Evolutionary conservation across 2,888 invertebrate species (phyloP).

Genomic region (Drosophila villosipedis): DNA sequence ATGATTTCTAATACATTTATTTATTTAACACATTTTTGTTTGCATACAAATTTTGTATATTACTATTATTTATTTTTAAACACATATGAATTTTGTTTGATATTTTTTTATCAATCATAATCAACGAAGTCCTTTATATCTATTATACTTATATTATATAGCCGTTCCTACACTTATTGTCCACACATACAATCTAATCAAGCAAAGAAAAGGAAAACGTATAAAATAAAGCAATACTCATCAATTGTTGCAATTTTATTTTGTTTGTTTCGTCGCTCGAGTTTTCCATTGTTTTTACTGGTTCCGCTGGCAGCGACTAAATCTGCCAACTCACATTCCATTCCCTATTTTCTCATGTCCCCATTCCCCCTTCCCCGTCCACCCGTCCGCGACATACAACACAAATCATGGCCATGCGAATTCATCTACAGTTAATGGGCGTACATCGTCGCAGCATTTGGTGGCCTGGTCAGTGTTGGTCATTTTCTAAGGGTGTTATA

Average conservation of each 20-base stretch:
- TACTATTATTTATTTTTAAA: background rate
- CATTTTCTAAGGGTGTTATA: slow-evolving; percentile 80
- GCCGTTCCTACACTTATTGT: slow-evolving; percentile 20
- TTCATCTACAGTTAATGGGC: slow-evolving; percentile 81
- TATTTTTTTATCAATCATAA: background rate
- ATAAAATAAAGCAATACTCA: slow-evolving; percentile 28
- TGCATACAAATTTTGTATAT: background rate
- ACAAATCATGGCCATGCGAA: slow-evolving; percentile 79
- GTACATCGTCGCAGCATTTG: slow-evolving; percentile 67
- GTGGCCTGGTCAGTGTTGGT: slow-evolving; percentile 78
- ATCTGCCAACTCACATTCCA: slow-evolving; percentile 16
- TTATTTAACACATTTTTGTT: background rate
- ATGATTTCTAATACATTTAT: background rate
- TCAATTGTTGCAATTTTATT: slow-evolving; percentile 69
- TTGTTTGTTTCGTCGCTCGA: slow-evolving; percentile 39
- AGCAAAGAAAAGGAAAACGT: slow-evolving; percentile 22
- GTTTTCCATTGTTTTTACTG: slow-evolving; percentile 77
- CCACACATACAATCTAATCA: slow-evolving; percentile 56
- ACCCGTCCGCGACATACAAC: slow-evolving; percentile 43
- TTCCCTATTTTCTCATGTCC: background rate
- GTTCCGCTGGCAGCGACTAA: slow-evolving; percentile 43
- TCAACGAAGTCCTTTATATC: background rate
- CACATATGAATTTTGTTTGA: background rate
- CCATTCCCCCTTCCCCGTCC: background rate
- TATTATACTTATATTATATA: background rate